These are phyloP conservation scores for Myotis pilosus DNA, from an alignment of 2,797 vertebrate genomes.

Conservation along the genomic window DNA sequence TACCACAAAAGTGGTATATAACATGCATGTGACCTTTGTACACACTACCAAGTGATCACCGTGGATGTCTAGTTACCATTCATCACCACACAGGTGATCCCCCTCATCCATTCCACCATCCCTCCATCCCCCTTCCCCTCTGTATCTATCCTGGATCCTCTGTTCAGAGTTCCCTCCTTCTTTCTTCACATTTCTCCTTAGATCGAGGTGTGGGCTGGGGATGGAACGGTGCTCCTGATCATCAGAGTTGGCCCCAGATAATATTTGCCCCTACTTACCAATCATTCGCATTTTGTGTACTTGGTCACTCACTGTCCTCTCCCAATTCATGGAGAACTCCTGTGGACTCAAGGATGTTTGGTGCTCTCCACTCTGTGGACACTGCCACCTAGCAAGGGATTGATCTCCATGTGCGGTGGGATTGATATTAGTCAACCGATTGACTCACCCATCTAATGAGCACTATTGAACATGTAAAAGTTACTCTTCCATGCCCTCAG, in stretches of 20 bases:
- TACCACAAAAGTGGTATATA: not conserved
- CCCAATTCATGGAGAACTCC: not conserved
- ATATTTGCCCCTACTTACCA: not conserved
- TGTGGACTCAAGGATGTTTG: not conserved
- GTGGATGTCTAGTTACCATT: not conserved
- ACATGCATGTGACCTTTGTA: too few relatives aligned
- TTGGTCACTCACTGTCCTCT: not conserved
- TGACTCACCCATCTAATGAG: not conserved
- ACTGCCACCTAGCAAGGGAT: not conserved
- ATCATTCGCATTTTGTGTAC: not conserved
- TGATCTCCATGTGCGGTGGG: not conserved
- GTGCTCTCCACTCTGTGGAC: not conserved
- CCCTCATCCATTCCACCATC: not conserved
- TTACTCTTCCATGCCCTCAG: not conserved
- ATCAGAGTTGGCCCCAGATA: not conserved
- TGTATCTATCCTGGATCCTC: not conserved
- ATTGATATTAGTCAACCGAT: not conserved
- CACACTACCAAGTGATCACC: too few relatives aligned
- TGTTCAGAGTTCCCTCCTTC: not conserved
- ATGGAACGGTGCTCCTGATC: not conserved
- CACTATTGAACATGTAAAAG: not conserved
- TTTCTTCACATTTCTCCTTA: not conserved
- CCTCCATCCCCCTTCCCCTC: not conserved
- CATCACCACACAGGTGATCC: not conserved
- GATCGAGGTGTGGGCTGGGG: not conserved